A percentile compares a stretch with the other conserved stretches of the same genome.
Evolutionary conservation across 2,888 invertebrate genomes (phyloP).

Genomic region (Leptinotarsa haldemani): DNA sequence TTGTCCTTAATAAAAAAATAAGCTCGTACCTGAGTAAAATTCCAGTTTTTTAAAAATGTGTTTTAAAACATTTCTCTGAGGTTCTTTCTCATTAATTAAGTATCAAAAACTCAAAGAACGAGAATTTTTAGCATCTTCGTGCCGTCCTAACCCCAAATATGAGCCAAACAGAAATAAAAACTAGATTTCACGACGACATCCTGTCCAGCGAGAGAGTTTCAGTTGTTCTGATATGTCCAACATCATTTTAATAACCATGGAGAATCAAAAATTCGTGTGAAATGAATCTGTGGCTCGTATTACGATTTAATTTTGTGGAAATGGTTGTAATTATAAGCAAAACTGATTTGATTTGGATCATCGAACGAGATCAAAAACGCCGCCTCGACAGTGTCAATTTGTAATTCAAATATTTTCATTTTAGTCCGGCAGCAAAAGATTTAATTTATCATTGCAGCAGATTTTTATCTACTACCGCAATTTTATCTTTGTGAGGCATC

Average conservation of each 20-base stretch:
- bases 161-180: not conserved
- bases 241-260: constrained; percentile 23
- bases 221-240: not conserved
- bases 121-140: no score
- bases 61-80: no score
- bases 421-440: not conserved
- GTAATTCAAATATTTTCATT: constrained; percentile 12
- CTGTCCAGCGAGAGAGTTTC: constrained; percentile 4
- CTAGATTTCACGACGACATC: constrained; percentile 2
- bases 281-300: constrained; percentile 19
- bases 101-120: no score
- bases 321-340: constrained; percentile 29
- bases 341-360: constrained; percentile 36
- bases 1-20: no score
- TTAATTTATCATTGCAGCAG: no score
- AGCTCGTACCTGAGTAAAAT: no score
- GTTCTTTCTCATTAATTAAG: no score
- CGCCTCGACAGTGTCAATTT: constrained; percentile 21
- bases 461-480: no score
- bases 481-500: no score
- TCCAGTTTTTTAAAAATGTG: no score
- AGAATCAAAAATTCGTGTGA: constrained; percentile 24
- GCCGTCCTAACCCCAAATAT: no score
- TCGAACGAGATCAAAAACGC: constrained; percentile 23
- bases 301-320: constrained; percentile 16